Evolutionary conservation across 1,140 invertebrate species (phyloP).

Genomic region (Polypedilum pembai): DNA sequence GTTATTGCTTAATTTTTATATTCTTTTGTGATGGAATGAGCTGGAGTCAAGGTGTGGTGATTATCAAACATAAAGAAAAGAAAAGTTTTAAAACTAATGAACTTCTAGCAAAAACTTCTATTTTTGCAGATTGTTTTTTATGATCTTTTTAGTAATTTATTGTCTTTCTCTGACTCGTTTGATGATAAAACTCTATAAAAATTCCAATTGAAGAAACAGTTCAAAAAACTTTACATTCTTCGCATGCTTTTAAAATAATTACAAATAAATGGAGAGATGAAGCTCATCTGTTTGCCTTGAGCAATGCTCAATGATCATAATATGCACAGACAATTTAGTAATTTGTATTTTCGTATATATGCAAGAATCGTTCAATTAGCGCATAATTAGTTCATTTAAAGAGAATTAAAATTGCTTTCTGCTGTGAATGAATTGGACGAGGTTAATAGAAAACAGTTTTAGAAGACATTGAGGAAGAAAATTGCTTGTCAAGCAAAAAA

Average conservation of each 20-base stretch:
- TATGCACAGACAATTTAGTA: background rate
- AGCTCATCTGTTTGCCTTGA: background rate
- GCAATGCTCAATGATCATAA: background rate
- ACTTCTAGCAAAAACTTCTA: background rate
- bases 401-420: too few relatives aligned
- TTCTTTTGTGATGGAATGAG: background rate
- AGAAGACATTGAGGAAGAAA: too few relatives aligned
- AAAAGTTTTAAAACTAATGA: too few relatives aligned
- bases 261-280: background rate
- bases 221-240: background rate
- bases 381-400: too few relatives aligned
- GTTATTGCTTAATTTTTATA: background rate
- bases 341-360: too few relatives aligned
- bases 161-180: background rate
- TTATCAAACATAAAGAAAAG: too few relatives aligned
- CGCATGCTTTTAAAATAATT: constrained; percentile 10
- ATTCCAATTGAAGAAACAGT: background rate
- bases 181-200: background rate
- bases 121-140: background rate
- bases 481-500: too few relatives aligned
- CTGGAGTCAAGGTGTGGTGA: too few relatives aligned
- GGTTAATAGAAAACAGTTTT: too few relatives aligned
- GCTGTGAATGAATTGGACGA: too few relatives aligned
- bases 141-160: background rate
- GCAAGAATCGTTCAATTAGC: too few relatives aligned